A percentile compares a stretch with the other conserved stretches of the same genome.
Evolutionary conservation across 2,113 vertebrate genomes (phyloP).

Genomic region (Zapus hudsonius): DNA sequence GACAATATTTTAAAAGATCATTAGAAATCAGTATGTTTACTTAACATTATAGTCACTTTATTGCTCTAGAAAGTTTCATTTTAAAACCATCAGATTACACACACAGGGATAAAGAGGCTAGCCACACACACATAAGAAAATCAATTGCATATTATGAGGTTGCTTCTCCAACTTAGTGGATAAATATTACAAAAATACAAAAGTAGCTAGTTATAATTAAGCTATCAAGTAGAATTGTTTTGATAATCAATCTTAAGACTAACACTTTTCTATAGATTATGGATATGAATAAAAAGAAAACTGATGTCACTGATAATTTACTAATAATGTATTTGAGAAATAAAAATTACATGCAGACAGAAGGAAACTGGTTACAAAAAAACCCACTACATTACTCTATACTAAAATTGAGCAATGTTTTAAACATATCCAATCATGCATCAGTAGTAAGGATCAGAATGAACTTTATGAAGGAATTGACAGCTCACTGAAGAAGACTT

Average conservation of each 20-base stretch:
- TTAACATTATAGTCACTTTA: conserved; percentile 81
- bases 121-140: conserved; percentile 53
- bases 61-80: conserved; percentile 84
- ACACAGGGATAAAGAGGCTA: conserved; percentile 75
- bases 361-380: conserved; percentile 76
- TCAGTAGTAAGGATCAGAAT: conserved; percentile 65
- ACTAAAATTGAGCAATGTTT: conserved; percentile 58
- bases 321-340: conserved; percentile 72
- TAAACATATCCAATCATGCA: conserved; percentile 74
- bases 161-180: conserved; percentile 78
- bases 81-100: conserved; percentile 82
- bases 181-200: conserved; percentile 81
- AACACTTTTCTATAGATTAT: conserved; percentile 64
- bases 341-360: conserved; percentile 74
- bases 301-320: conserved; percentile 69
- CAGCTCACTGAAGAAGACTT: conserved; percentile 52
- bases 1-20: conserved; percentile 54
- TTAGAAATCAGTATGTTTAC: conserved; percentile 67
- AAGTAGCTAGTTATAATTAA: conserved; percentile 76
- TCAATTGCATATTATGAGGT: conserved; percentile 78
- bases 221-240: conserved; percentile 66
- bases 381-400: conserved; percentile 57
- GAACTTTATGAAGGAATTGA: conserved; percentile 66
- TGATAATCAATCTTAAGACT: conserved; percentile 34
- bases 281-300: conserved; percentile 81